phyloP scores from a whole-genome alignment of 2,888 invertebrate genomes.

The Automeris io region DNA sequence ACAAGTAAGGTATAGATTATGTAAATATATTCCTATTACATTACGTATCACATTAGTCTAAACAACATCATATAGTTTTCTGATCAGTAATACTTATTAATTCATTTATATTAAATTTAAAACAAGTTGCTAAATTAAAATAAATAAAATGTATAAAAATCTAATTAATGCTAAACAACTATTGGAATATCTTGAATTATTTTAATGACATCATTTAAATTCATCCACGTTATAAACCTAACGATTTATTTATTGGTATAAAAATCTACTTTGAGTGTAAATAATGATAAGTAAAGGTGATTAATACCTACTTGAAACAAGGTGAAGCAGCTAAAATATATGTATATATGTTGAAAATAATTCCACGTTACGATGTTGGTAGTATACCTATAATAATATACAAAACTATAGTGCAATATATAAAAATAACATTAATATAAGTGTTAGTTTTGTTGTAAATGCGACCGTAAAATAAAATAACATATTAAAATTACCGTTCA shows the following conservation, averaged over 20 bases:
- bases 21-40: too few relatives aligned
- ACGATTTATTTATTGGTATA: not conserved
- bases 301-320: too few relatives aligned
- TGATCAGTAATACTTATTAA: not conserved
- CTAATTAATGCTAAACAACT: not conserved
- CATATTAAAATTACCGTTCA: conserved; percentile 62
- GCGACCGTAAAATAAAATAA: conserved; percentile 47
- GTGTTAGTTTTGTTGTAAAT: conserved; percentile 36
- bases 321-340: too few relatives aligned
- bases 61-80: not conserved
- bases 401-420: conserved; percentile 1
- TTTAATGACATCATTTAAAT: not conserved
- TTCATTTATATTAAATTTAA: not conserved
- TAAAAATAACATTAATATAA: conserved; percentile 22
- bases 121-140: not conserved
- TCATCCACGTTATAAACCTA: not conserved
- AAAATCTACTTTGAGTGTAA: too few relatives aligned
- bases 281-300: too few relatives aligned
- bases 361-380: not conserved
- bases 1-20: too few relatives aligned
- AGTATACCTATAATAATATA: conserved; percentile 2
- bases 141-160: not conserved
- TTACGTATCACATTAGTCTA: too few relatives aligned
- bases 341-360: too few relatives aligned
- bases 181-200: not conserved